Conservation (phyloP, 2,113 vertebrate species). For the Alethe castanea region DNA sequence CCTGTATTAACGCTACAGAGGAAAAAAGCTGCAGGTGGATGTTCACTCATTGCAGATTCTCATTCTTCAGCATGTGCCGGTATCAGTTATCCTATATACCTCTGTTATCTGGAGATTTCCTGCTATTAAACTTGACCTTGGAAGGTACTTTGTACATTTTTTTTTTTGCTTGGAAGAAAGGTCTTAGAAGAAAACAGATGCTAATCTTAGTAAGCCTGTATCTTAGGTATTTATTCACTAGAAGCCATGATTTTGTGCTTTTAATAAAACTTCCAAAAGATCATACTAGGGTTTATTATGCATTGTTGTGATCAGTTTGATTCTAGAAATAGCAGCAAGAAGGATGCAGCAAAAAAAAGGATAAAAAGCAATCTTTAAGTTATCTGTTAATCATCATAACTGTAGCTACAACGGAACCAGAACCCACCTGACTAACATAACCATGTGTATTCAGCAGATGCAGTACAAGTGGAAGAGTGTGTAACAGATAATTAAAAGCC, state of each 20-base stretch:
- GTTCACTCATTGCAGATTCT: slow-evolving; percentile 34
- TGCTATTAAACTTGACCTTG: slow-evolving; percentile 59
- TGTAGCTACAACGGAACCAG: not conserved
- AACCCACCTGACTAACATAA: not conserved
- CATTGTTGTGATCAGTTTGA: not conserved
- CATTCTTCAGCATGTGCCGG: slow-evolving; percentile 29
- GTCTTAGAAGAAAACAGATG: slow-evolving; percentile 12
- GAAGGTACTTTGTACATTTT: not conserved
- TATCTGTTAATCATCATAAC: not conserved
- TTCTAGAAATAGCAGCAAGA: not conserved
- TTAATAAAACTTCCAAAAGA: not conserved
- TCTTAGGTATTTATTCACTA: not conserved
- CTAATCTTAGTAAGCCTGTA: not conserved
- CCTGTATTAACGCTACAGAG: slow-evolving; percentile 24
- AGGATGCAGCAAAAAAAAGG: not conserved
- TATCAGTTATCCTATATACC: slow-evolving; percentile 28
- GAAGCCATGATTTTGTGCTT: not conserved
- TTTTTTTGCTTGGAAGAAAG: slow-evolving; percentile 12
- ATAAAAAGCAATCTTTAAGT: not conserved
- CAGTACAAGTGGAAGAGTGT: not conserved
- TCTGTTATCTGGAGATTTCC: slow-evolving; percentile 48
- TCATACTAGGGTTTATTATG: not conserved
- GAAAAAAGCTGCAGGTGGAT: slow-evolving; percentile 51
- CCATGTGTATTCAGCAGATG: not conserved
- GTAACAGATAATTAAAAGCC: not conserved